Conservation (phyloP, 2,113 vertebrate genomes). For the Raja brachyura region DNA sequence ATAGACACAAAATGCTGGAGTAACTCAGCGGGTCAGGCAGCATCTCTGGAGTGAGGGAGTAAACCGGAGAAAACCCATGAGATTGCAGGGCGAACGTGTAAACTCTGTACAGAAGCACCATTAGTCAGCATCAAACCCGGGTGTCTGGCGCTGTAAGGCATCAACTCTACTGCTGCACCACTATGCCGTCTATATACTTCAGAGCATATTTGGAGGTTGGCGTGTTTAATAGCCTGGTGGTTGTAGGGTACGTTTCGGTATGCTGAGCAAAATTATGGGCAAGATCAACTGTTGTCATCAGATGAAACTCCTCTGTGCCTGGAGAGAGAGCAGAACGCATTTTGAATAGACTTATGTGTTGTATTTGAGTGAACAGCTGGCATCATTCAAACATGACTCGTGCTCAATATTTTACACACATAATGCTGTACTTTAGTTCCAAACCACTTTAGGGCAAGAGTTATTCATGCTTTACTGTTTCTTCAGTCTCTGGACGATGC, state of each 20-base stretch:
- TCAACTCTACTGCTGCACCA: too few relatives aligned
- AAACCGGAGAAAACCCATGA: too few relatives aligned
- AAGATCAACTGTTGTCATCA: constrained; percentile 5
- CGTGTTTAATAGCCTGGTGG: too few relatives aligned
- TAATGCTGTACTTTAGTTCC: neutral
- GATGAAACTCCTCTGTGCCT: neutral
- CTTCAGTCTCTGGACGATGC: neutral
- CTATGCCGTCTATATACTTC: too few relatives aligned
- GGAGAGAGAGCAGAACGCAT: neutral
- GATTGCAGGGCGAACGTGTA: too few relatives aligned
- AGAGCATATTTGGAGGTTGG: too few relatives aligned
- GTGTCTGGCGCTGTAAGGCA: too few relatives aligned
- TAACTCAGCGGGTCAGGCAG: too few relatives aligned
- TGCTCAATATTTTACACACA: neutral
- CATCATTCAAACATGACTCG: neutral
- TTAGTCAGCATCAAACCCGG: too few relatives aligned
- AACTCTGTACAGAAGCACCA: too few relatives aligned
- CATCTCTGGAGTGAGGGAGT: too few relatives aligned
- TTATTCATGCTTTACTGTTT: neutral
- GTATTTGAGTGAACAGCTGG: neutral
- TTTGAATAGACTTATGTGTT: neutral
- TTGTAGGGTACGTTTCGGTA: neutral
- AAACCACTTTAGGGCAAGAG: neutral
- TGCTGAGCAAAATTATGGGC: neutral
- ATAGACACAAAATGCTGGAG: too few relatives aligned